phyloP scores from a whole-genome alignment of 2,888 invertebrate species.

The Mylabris sibirica region DNA sequence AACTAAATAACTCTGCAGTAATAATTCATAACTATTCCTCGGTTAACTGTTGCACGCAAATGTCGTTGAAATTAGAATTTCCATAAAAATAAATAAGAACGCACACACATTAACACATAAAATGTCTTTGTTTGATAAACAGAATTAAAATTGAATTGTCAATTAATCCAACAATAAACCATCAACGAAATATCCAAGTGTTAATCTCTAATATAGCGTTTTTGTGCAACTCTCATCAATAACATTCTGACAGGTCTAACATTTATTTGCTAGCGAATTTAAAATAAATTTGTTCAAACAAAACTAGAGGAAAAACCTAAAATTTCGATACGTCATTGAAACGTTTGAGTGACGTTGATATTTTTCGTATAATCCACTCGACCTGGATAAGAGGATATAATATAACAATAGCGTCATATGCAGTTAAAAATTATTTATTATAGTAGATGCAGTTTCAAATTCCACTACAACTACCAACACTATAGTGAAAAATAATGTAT shows the following conservation, averaged over 20 bases:
- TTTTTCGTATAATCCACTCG: slow-evolving; percentile 27
- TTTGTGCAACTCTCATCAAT: neutral
- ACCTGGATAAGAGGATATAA: slow-evolving; percentile 19
- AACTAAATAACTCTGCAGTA: slow-evolving; percentile 31
- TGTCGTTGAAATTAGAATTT: slow-evolving; percentile 4
- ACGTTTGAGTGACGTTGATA: slow-evolving; percentile 15
- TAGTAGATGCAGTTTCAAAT: slow-evolving; percentile 21
- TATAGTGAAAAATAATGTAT: slow-evolving; percentile 15
- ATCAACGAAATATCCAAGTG: neutral
- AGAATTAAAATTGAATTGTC: slow-evolving; percentile 3
- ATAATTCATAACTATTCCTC: slow-evolving; percentile 23
- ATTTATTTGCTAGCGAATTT: neutral
- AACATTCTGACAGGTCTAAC: neutral
- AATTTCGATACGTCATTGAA: neutral
- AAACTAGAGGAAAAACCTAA: neutral
- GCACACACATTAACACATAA: too few species aligned
- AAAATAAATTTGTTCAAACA: too few species aligned
- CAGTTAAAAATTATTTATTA: slow-evolving; percentile 30
- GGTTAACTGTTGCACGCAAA: slow-evolving; percentile 23
- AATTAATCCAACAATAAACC: neutral
- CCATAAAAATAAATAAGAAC: neutral
- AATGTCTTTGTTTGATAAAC: neutral
- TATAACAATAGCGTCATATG: slow-evolving; percentile 16
- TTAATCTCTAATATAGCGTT: neutral
- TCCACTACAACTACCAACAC: slow-evolving; percentile 7